Conservation (phyloP, 2,113 vertebrate species). For the Ctenodactylus gundi region DNA sequence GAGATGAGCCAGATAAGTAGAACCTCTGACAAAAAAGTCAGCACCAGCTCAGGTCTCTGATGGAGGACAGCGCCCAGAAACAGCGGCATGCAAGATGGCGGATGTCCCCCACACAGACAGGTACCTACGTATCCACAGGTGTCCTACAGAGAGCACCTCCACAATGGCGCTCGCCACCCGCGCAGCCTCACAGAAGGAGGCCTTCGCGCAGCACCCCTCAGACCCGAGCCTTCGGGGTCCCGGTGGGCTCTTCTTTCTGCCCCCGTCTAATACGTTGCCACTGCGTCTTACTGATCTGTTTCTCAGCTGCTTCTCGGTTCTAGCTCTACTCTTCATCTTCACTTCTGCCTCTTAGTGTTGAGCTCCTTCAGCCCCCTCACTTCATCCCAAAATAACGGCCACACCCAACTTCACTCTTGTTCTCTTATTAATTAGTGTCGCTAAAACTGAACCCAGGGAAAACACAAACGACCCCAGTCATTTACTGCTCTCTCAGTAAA, state of each 20-base stretch:
- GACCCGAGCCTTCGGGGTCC: background rate
- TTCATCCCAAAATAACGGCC: background rate
- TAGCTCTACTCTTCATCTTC: background rate
- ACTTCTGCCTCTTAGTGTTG: background rate
- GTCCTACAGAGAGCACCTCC: no score
- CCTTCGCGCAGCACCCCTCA: background rate
- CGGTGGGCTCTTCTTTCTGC: background rate
- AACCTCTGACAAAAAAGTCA: background rate
- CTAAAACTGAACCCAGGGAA: background rate
- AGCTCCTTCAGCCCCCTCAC: background rate
- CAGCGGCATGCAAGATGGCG: background rate
- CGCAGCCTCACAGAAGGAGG: background rate
- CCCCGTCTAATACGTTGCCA: background rate
- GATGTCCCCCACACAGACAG: background rate
- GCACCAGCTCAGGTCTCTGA: background rate
- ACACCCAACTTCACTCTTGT: background rate
- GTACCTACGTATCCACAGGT: background rate
- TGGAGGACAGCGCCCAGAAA: background rate
- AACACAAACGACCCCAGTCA: background rate
- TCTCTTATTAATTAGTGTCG: background rate
- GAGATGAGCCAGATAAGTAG: background rate
- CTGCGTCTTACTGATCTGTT: background rate
- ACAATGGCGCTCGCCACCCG: accelerated
- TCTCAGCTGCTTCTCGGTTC: background rate
- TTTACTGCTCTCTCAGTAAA: background rate